A percentile compares a stretch with the other conserved stretches of the same genome.
Conservation (phyloP, 35 echinoderm and acorn worm genomes). For the Stichopus chloronotus region DNA sequence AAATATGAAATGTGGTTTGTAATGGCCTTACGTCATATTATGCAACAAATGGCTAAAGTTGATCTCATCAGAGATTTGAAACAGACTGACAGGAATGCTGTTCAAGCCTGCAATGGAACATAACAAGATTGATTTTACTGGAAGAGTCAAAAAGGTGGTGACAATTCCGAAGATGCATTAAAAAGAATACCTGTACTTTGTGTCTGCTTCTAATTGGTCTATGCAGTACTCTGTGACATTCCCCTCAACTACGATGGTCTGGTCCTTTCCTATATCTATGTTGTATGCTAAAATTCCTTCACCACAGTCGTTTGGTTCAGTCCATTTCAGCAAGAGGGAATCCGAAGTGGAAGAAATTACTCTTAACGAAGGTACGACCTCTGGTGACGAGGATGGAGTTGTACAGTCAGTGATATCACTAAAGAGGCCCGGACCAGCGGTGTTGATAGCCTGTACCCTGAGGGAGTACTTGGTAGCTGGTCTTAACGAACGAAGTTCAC, state of each 20-base stretch:
- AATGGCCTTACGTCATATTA: no score
- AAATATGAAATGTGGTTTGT: no score
- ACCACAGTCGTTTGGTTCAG: constrained; percentile 92
- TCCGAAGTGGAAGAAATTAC: constrained; percentile 89
- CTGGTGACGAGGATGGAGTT: constrained; percentile 90
- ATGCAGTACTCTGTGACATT: constrained; percentile 94
- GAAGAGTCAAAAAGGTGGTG: no score
- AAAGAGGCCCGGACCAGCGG: constrained; percentile 88
- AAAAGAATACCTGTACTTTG: constrained; percentile 83
- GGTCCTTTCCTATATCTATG: constrained; percentile 90
- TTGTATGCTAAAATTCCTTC: constrained; percentile 95
- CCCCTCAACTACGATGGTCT: constrained; percentile 73
- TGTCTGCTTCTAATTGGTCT: constrained; percentile 90
- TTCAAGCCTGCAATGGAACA: no score
- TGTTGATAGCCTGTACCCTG: constrained; percentile 93
- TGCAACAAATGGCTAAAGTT: no score
- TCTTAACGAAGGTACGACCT: constrained; percentile 80
- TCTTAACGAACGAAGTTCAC: constrained; percentile 82
- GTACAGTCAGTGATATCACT: constrained; percentile 86
- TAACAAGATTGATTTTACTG: no score
- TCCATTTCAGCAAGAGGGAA: constrained; percentile 89
- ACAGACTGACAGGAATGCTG: no score
- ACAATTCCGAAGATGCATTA: no score
- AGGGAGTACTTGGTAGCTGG: constrained; percentile 96
- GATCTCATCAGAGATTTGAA: no score